Evolutionary conservation across 2,888 invertebrate species (phyloP).

Genomic region (Euzophera pinguis): DNA sequence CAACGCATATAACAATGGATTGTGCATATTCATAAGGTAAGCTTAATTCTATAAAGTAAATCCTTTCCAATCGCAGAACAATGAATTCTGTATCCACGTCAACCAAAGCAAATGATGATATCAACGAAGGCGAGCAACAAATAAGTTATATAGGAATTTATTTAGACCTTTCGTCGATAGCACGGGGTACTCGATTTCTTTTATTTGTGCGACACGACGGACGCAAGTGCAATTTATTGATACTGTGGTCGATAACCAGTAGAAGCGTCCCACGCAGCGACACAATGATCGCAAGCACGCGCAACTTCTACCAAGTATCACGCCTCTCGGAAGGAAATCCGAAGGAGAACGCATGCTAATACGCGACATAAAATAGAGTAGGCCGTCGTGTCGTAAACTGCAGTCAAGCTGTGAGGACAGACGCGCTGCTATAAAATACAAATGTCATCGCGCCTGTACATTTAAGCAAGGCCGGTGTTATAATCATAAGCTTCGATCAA

Average conservation of each 20-base stretch:
- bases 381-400: conserved; percentile 72
- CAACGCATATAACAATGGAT: conserved; percentile 22
- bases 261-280: conserved; percentile 61
- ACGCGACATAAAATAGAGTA: conserved; percentile 65
- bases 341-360: conserved; percentile 60
- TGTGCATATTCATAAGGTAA: conserved; percentile 28
- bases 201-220: conserved; percentile 68
- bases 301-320: conserved; percentile 48
- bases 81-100: conserved; percentile 18
- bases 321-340: conserved; percentile 62
- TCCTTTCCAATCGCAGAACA: conserved; percentile 17
- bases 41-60: conserved; percentile 20
- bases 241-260: conserved; percentile 71
- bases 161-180: conserved; percentile 71
- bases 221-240: conserved; percentile 77
- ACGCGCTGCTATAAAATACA: conserved; percentile 52
- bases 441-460: conserved; percentile 44
- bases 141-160: conserved; percentile 70
- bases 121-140: conserved; percentile 56
- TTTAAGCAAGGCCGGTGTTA: not conserved
- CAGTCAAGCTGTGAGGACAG: conserved; percentile 72
- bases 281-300: conserved; percentile 49
- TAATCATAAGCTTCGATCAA: not conserved
- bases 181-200: conserved; percentile 57
- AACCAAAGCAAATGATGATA: conserved; percentile 56